These are phyloP conservation scores for Fabriciana adippe DNA, from an alignment of 2,888 invertebrate genomes.

Conservation along the genomic window DNA sequence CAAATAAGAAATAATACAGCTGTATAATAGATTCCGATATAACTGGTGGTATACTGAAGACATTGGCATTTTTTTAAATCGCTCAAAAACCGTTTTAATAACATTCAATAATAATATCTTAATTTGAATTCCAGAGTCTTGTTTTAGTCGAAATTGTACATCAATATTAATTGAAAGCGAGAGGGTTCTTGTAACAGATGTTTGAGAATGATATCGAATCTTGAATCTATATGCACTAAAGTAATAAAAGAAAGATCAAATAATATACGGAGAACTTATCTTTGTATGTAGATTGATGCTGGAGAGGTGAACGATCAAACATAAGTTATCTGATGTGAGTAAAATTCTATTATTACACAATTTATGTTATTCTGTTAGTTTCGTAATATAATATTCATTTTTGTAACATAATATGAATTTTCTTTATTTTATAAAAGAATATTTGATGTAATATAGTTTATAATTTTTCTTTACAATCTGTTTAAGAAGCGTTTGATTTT, in stretches of 20 bases:
- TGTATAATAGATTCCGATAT: too few relatives aligned
- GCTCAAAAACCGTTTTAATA: neutral
- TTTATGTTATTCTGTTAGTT: neutral
- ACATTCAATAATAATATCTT: neutral
- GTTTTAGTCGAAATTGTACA: conserved; percentile 64
- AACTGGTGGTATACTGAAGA: too few relatives aligned
- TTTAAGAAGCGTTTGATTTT: too few relatives aligned
- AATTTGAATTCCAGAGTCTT: conserved; percentile 56
- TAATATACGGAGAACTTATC: neutral
- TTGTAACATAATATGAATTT: neutral
- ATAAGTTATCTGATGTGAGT: neutral
- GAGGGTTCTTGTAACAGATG: conserved; percentile 61
- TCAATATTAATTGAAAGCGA: conserved; percentile 70
- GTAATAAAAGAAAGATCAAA: conserved; percentile 21
- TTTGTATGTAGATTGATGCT: conserved; percentile 10
- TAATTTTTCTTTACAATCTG: too few relatives aligned
- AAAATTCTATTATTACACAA: neutral
- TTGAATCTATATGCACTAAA: conserved; percentile 27
- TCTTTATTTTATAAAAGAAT: neutral
- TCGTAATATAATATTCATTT: neutral
- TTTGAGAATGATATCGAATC: conserved; percentile 47
- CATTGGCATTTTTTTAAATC: too few relatives aligned
- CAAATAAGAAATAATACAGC: too few relatives aligned
- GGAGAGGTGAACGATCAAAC: conserved; percentile 16
- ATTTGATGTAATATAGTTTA: too few relatives aligned